These are phyloP conservation scores for Platichthys flesus DNA, from an alignment of 2,113 vertebrate genomes.

Conservation along the genomic window DNA sequence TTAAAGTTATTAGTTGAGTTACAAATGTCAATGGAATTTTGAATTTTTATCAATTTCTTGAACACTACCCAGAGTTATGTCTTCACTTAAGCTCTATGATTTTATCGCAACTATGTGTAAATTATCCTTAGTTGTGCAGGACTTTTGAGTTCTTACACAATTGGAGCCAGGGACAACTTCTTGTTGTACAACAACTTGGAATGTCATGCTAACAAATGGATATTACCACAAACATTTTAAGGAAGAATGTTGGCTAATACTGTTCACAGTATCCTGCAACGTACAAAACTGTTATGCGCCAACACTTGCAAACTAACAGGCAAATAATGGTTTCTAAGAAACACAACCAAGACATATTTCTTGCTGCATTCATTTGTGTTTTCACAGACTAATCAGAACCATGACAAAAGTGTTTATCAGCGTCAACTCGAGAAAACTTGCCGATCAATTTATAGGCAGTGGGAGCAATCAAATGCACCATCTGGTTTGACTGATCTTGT, in stretches of 20 bases:
- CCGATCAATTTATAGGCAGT: conserved; percentile 40
- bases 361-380: conserved; percentile 9
- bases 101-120: background rate
- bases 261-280: background rate
- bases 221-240: background rate
- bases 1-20: background rate
- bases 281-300: background rate
- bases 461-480: conserved; percentile 45
- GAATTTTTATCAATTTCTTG: background rate
- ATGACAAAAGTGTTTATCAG: conserved; percentile 31
- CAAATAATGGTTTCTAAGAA: conserved; percentile 44
- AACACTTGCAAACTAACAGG: conserved; percentile 19
- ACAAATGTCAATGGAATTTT: background rate
- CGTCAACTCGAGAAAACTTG: conserved; percentile 33
- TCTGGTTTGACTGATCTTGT: conserved; percentile 44
- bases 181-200: background rate
- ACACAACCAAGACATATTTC: conserved; percentile 14
- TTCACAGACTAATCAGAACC: conserved; percentile 48
- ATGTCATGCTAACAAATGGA: background rate
- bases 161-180: background rate
- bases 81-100: background rate
- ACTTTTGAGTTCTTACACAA: background rate
- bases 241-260: too few species aligned
- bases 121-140: background rate
- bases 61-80: background rate